Evolutionary conservation across 2,797 vertebrate species (phyloP).

Genomic region (Danionella dracula): DNA sequence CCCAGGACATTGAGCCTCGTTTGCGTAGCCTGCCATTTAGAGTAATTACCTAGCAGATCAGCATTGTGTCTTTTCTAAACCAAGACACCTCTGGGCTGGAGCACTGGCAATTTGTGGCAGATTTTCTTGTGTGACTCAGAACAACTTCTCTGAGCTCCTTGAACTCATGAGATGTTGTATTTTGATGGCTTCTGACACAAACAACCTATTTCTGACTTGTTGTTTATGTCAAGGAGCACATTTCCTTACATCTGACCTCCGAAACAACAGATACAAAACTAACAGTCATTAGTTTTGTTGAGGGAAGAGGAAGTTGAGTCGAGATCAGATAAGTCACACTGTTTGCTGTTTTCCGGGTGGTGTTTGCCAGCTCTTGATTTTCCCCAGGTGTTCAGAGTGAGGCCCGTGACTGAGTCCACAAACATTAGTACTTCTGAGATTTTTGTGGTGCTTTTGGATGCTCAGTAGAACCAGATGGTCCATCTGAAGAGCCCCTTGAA

Average conservation of each 20-base stretch:
- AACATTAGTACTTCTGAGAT: conserved; percentile 36
- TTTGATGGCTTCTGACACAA: conserved; percentile 2
- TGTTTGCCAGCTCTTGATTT: conserved; percentile 8
- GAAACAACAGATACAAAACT: conserved; percentile 4
- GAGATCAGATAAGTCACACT: conserved; percentile 1
- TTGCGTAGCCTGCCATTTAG: conserved; percentile 25
- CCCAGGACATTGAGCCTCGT: conserved; percentile 30
- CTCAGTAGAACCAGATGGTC: conserved; percentile 39
- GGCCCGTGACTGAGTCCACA: conserved; percentile 29
- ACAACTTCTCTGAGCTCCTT: not conserved
- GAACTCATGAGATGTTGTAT: not conserved
- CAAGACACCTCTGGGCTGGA: conserved; percentile 26
- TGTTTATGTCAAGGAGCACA: not conserved
- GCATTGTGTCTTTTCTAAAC: conserved; percentile 13
- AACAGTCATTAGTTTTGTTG: conserved; percentile 2
- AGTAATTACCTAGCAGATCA: conserved; percentile 38
- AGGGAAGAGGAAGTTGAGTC: conserved; percentile 10
- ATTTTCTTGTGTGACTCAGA: not conserved
- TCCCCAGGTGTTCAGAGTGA: conserved; percentile 31
- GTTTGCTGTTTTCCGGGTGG: not conserved
- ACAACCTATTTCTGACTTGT: not conserved
- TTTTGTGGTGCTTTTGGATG: conserved; percentile 27
- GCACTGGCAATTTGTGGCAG: not conserved
- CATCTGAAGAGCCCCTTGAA: conserved; percentile 31
- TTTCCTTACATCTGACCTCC: conserved; percentile 10